These are phyloP conservation scores for Lycaon pictus DNA, from an alignment of 2,113 vertebrate genomes.

Conservation along the genomic window DNA sequence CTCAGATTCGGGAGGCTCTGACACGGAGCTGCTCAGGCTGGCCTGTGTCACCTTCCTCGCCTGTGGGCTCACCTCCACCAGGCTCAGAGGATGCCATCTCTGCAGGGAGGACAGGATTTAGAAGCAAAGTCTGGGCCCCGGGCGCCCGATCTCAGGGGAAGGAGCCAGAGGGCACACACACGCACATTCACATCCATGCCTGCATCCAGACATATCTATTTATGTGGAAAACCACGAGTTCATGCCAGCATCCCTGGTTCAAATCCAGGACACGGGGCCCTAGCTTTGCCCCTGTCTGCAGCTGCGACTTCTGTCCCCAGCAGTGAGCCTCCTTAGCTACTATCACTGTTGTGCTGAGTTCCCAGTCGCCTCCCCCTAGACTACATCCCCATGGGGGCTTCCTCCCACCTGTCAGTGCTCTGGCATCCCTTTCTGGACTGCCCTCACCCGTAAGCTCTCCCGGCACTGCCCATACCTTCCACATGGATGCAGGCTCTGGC, in stretches of 20 bases:
- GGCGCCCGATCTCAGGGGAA: background rate
- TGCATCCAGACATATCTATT: background rate
- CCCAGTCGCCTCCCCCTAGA: background rate
- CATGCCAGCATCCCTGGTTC: background rate
- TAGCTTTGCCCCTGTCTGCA: background rate
- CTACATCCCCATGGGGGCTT: accelerated
- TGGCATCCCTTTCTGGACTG: background rate
- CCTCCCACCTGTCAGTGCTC: background rate
- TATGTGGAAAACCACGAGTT: background rate
- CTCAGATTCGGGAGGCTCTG: background rate
- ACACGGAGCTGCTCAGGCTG: background rate
- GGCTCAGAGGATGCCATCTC: background rate
- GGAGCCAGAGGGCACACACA: too few relatives aligned
- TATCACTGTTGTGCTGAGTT: background rate
- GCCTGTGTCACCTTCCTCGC: accelerated
- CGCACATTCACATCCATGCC: background rate
- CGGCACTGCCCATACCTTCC: background rate
- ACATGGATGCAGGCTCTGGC: accelerated
- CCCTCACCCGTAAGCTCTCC: background rate
- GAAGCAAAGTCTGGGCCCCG: background rate
- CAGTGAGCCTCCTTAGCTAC: background rate
- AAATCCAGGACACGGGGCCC: background rate
- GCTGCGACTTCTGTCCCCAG: background rate
- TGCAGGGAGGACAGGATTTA: background rate
- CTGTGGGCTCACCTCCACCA: background rate